These are phyloP conservation scores for Drosophila mayri DNA, from an alignment of 1,140 invertebrate genomes.

Conservation along the genomic window DNA sequence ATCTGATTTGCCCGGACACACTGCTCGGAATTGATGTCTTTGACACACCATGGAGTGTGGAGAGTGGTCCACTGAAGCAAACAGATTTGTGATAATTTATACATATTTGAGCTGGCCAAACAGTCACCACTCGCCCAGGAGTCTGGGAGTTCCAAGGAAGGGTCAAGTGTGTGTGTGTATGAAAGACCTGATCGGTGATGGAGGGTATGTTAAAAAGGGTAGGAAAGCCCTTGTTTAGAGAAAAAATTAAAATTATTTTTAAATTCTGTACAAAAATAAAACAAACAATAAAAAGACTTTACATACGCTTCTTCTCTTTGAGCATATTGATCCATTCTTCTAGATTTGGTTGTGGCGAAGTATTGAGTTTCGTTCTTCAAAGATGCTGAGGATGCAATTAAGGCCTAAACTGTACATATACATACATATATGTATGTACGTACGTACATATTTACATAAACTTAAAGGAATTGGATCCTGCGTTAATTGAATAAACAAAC, in stretches of 20 bases:
- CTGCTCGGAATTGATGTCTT: constrained; percentile 25
- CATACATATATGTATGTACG: neutral
- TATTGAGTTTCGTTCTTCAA: neutral
- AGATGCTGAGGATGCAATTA: neutral
- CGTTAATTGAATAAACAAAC: neutral
- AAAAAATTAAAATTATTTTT: neutral
- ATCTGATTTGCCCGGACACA: neutral
- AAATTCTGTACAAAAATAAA: too few species aligned
- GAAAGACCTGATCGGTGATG: neutral
- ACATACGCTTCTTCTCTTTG: too few species aligned
- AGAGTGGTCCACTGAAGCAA: constrained; percentile 27
- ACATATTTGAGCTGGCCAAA: constrained; percentile 32
- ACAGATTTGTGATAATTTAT: constrained; percentile 43
- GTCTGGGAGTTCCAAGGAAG: neutral
- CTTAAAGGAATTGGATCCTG: neutral
- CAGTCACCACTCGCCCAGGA: neutral
- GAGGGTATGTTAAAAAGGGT: too few species aligned
- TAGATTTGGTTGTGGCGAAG: neutral
- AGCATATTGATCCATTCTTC: neutral
- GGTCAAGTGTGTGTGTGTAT: too few species aligned
- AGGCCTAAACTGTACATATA: neutral
- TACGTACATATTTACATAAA: too few species aligned
- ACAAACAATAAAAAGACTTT: too few species aligned
- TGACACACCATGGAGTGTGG: constrained; percentile 10
- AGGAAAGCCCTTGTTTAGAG: neutral